These are phyloP conservation scores for Brachyhypopomus gauderio DNA, from an alignment of 2,113 vertebrate species.

Conservation along the genomic window DNA sequence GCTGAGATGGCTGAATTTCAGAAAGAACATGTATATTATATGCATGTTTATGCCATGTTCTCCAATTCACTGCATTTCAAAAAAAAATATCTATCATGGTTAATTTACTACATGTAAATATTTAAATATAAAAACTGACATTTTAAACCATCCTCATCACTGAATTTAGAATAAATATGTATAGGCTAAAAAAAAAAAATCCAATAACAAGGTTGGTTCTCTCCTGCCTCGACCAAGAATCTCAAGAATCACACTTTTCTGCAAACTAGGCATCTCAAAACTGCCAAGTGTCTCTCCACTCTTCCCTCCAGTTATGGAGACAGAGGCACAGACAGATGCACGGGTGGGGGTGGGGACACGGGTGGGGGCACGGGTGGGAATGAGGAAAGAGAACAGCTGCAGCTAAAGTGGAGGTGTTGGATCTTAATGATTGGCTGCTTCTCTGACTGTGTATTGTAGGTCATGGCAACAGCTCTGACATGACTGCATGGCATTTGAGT, in stretches of 20 bases:
- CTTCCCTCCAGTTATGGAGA: constrained; percentile 7
- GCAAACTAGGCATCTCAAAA: not conserved
- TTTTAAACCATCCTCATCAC: too few species aligned
- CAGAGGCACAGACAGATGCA: not conserved
- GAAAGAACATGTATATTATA: too few species aligned
- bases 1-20: too few species aligned
- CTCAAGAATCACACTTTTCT: not conserved
- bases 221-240: not conserved
- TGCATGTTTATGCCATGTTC: too few species aligned
- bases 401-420: constrained; percentile 34
- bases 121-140: too few species aligned
- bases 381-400: constrained; percentile 40
- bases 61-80: too few species aligned
- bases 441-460: constrained; percentile 2
- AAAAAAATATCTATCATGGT: too few species aligned
- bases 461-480: constrained; percentile 32
- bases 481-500: not conserved
- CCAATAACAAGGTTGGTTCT: not conserved
- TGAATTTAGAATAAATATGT: not conserved
- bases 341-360: too few species aligned
- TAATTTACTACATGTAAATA: too few species aligned
- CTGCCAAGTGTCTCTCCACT: constrained; percentile 10
- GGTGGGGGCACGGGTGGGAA: not conserved
- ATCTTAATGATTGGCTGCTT: constrained; percentile 25
- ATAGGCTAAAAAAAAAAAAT: too few species aligned